Evolutionary conservation across 2,888 invertebrate genomes (phyloP), one percentile per base, ranked within the genome.

Genomic region (Camptogramma bilineatum): DNA sequence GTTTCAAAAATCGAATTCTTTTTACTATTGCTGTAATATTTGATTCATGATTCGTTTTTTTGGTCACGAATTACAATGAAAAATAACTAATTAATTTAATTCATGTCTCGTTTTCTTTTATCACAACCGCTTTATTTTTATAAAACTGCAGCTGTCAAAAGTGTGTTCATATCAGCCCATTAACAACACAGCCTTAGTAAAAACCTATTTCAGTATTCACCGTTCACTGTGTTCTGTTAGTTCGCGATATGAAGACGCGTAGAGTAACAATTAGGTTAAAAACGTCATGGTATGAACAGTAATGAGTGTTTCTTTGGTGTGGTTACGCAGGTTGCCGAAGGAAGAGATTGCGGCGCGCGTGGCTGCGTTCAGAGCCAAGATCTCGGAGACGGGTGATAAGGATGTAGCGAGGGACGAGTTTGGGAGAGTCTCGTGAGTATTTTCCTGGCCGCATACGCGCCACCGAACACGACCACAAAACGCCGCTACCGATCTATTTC

Each of bases 311-410:
- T 90, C 89, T 47, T 74, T 90, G 87, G 92, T 88, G 71, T 93
- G 90, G 88, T 82, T 88, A 91, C 94, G 80, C 90, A 98, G 98
- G 88, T 97, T 96, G 86, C 95, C 96, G 56, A 95, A 95, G 78
- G 97, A 97, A 80, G 98, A 98, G 84, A 97, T 99, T 70, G 95
- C 96, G 73, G 94, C 95, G 79, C 97, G 98, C 82, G 97, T 99
- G 71, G 95, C 96, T 64, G 96, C 97, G 58, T 99, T 97, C 91
- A 94, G 99, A 64, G 95, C 95, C 78, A 97, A 98, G 94, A 93
- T 99, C 79, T 95, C 97, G 87, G 97, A 85, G 95, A 94, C 83
- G 48, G 94, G 73, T 88, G 90, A 91, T 47, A 93, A 91, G 80
- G 89, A 96, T 79, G 92, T 95, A 78, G 94, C 95, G 51, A 94